Base-by-base conservation (phyloP, 1,140 invertebrate genomes). In the Cyrtorhinus lividipennis region DNA sequence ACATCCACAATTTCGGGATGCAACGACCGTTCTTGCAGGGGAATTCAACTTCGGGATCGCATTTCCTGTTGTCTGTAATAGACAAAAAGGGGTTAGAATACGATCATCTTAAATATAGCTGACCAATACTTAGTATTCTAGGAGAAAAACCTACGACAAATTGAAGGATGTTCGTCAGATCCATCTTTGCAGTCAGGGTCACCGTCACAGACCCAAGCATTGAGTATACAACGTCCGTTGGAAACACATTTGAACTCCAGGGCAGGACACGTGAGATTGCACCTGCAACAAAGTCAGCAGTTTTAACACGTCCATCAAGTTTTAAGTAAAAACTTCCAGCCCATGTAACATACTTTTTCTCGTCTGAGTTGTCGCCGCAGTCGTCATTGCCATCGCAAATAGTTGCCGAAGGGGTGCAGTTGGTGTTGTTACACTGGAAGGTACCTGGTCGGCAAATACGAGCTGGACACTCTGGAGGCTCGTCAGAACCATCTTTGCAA, bases 1-100 rank as follows among this genome's bases (percentile, higher is more conserved):
- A 99, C 80, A 90, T 90, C 93, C 95, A 98, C 1, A 94, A 72
- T 71, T 89, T 90, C 0, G 92, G 94, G 65, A 99, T 98, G 71
- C 96, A 99, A 61, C 90, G 85, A 5, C 92, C 92, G 67, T 95
- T 97, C 66, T 88, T 88, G 71, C 90, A 93, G 15, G 78, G 71
- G 67, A 90, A 94, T 74, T 93, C 90, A 0, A 88, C 90, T 59
- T 86, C 84, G 0, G 82, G 76, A 68, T 94, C 87, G 71, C 92
- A 95, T 38, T 78, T 72, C 67, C 88, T 77, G 65, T 92, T 89
- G 70, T 90, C 83, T 84, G 65, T 46, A 68, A 70, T 62, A 48
- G 13, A 59, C 1, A n/a, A 58, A 45, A n/a, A 13, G 12, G n/a
- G 12, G 44, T 45, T n/a, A 56, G 25, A 58, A 58, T 2, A n/a